Evolutionary conservation across 37 sponge, comb jelly and placozoan species (phyloP).

Genomic region (Geodia barretti): DNA sequence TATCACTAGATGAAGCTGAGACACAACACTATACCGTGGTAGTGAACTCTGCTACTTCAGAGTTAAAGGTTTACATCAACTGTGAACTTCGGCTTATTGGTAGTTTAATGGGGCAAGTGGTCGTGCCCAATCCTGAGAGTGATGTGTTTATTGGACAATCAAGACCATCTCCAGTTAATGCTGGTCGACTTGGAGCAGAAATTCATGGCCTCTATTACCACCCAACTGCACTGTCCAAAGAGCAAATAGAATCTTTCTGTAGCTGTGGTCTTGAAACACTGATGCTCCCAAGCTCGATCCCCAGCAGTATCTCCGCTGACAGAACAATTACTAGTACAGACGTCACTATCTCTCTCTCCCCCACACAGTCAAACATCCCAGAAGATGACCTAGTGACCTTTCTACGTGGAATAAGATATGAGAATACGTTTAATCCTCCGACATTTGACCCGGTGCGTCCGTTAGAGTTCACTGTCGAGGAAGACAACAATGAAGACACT

Average conservation of each 20-base stretch:
- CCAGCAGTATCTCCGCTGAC: constrained; percentile 15
- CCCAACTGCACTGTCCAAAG: constrained; percentile 21
- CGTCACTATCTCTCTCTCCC: not conserved
- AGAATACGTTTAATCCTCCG: constrained; percentile 38
- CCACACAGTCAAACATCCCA: constrained; percentile 16
- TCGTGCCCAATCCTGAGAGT: not conserved
- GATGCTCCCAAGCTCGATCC: constrained; percentile 16
- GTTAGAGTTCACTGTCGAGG: constrained; percentile 38
- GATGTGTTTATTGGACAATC: constrained; percentile 56
- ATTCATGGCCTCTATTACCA: constrained; percentile 60
- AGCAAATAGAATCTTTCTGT: constrained; percentile 52
- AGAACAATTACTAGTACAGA: not conserved
- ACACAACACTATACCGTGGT: constrained; percentile 41
- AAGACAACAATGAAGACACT: not conserved
- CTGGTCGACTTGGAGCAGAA: constrained; percentile 48
- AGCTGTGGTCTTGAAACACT: constrained; percentile 71
- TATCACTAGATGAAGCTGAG: not conserved
- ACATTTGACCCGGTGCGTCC: constrained; percentile 3
- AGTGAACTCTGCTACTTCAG: not conserved
- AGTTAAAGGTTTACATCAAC: constrained; percentile 32
- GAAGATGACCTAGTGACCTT: constrained; percentile 22
- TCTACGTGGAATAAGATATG: constrained; percentile 45
- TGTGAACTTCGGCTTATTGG: constrained; percentile 18
- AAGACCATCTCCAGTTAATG: constrained; percentile 15
- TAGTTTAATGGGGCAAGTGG: constrained; percentile 1